Conservation (phyloP, 2,888 invertebrate genomes). For the Archaeoteleia sp. region DNA sequence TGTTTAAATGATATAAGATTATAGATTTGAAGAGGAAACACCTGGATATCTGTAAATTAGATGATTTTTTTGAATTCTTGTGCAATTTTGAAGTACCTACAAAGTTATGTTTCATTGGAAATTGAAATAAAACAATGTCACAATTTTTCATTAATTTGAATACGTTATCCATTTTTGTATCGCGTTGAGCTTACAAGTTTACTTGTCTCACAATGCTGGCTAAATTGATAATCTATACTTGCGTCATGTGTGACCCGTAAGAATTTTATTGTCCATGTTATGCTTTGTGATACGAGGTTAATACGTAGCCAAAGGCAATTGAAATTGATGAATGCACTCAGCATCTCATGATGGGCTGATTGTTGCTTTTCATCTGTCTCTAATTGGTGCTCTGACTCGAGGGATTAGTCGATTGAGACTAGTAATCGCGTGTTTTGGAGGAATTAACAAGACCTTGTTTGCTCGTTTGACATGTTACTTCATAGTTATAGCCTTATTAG, state of each 20-base stretch:
- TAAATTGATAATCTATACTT: no score
- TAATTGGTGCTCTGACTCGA: slow-evolving; percentile 45
- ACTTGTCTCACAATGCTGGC: no score
- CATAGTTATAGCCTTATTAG: slow-evolving; percentile 40
- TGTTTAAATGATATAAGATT: no score
- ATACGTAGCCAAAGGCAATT: slow-evolving; percentile 33
- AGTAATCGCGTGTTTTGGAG: slow-evolving; percentile 42
- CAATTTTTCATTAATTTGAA: no score
- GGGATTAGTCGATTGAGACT: slow-evolving; percentile 45
- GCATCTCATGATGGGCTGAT: slow-evolving; percentile 42
- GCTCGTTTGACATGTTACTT: slow-evolving; percentile 40
- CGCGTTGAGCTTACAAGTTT: no score
- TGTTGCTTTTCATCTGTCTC: slow-evolving; percentile 47
- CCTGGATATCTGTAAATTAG: no score
- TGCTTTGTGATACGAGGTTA: slow-evolving; percentile 34
- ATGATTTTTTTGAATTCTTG: no score
- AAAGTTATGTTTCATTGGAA: no score
- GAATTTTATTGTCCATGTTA: slow-evolving; percentile 16
- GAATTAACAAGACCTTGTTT: slow-evolving; percentile 41
- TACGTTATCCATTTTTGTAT: no score
- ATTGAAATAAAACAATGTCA: no score
- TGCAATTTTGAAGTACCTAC: no score
- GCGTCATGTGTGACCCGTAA: slow-evolving; percentile 13
- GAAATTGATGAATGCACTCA: slow-evolving; percentile 44
- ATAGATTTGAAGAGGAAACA: no score